Base-by-base conservation (phyloP, 2,113 vertebrate genomes). In the Aldabrachelys gigantea region DNA sequence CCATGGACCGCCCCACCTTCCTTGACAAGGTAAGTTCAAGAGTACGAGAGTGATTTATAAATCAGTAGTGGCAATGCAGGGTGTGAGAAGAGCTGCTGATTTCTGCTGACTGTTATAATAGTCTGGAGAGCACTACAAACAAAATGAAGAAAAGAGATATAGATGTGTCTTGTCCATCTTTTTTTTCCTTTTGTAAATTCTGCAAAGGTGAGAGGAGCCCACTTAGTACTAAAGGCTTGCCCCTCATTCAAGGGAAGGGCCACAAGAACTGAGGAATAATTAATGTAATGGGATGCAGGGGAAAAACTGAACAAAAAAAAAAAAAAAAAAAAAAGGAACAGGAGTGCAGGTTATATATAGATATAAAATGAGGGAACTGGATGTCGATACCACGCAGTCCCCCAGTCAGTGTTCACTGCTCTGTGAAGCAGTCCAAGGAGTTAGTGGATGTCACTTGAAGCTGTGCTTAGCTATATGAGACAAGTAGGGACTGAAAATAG, bases 1-100 rank as follows among this genome's bases (percentile, higher is more conserved):
- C 99, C 97, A 98, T 99, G 93, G 99, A 99, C 97, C 99, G 99
- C 98, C 98, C 97, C 98, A 96, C 98, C 98, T 99, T 99, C 98
- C 98, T 99, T 19, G 99, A 99, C 98, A 99, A 99, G 99, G 99
- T 99, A 80, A 91, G 76, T 16, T 29, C 49, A 95, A 78, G 31
- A 59, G 3, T 4, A 35, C 2, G 3, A 52, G 3, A 5, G 6
- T 10, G 52, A 1, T 54, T 14, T 24, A 78, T 27, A 27, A 2
- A 8, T 50, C 2, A 31, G 35, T n/a, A 49, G 31, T 14, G 53
- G 25, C 29, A 17, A 52, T n/a, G 25, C 50, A n/a, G 8, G 2
- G 12, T 41, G 14, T 8, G 16, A 76, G 82, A 95, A 56, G 62
- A 22, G 1, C 0, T 17, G 14, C 1, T 29, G 4, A 1, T 89